Evolutionary conservation across 35 echinoderm and acorn worm genomes (phyloP).

Genomic region (Acanthaster planci): DNA sequence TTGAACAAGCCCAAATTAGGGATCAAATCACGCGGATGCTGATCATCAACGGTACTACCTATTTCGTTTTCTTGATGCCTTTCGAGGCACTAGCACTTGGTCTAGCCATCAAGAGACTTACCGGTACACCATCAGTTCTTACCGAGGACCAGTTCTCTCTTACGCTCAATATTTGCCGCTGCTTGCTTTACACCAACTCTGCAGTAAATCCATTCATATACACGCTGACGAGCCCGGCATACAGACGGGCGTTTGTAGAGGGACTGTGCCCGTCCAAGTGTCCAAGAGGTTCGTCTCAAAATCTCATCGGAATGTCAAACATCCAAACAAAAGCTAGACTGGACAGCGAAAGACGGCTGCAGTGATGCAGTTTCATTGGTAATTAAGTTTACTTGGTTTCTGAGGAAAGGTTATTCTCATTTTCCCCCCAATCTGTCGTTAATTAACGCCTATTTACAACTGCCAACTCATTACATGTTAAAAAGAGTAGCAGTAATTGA

Average conservation of each 20-base stretch:
- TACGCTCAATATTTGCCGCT: neutral
- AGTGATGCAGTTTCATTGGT: no score
- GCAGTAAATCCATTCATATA: conserved; percentile 38
- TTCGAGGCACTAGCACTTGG: conserved; percentile 1
- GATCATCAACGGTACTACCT: conserved; percentile 27
- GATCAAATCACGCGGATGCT: conserved; percentile 30
- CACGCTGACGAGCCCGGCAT: conserved; percentile 21
- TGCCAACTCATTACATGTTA: no score
- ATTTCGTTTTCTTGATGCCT: conserved; percentile 14
- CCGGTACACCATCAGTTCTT: neutral
- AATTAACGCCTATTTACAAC: no score
- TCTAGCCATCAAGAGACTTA: neutral
- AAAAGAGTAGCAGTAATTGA: no score
- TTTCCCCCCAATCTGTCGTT: no score
- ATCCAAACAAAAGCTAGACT: no score
- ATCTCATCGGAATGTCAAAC: no score
- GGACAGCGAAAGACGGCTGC: no score
- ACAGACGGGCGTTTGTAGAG: conserved; percentile 27
- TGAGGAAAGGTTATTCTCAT: no score
- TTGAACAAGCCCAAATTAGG: neutral
- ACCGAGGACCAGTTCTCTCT: neutral
- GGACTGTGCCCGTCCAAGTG: neutral
- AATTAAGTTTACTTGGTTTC: no score
- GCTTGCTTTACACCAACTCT: conserved; percentile 27
- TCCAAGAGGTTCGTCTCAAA: no score